Conservation (phyloP, 2,797 vertebrate genomes). For the Brachyrhaphis roseni region DNA sequence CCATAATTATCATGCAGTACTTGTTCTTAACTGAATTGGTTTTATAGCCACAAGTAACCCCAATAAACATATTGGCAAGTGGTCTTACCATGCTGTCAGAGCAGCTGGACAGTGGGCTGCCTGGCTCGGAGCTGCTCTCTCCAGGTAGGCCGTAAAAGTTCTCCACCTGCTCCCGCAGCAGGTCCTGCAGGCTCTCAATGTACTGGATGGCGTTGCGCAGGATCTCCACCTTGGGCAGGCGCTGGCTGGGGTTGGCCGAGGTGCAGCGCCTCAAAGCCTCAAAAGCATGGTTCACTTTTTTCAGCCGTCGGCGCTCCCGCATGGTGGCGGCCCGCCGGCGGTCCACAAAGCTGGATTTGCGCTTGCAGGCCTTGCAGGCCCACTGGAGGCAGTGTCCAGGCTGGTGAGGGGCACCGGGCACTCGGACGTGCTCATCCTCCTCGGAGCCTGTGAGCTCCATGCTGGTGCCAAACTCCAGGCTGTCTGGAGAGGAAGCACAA, state of each 20-base stretch:
- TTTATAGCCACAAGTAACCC: not conserved
- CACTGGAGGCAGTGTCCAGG: conserved; percentile 95
- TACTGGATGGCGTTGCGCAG: conserved; percentile 97
- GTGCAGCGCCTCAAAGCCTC: conserved; percentile 94
- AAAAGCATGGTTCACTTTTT: conserved; percentile 98
- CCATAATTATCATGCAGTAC: not conserved
- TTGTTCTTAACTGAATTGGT: not conserved
- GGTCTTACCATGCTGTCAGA: conserved; percentile 93
- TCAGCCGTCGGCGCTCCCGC: conserved; percentile 94
- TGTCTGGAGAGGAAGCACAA: conserved; percentile 89
- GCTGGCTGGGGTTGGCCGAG: conserved; percentile 92
- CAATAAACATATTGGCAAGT: conserved; percentile 9
- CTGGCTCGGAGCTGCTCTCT: conserved; percentile 89
- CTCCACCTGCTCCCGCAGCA: conserved; percentile 93
- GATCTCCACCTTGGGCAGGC: conserved; percentile 98
- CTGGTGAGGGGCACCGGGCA: conserved; percentile 88
- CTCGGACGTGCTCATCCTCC: conserved; percentile 90
- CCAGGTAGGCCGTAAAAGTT: conserved; percentile 89
- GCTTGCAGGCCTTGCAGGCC: conserved; percentile 99
- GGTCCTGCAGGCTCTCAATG: conserved; percentile 95
- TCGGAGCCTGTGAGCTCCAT: conserved; percentile 84
- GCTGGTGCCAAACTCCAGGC: conserved; percentile 82
- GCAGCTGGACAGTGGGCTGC: conserved; percentile 92
- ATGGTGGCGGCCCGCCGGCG: conserved; percentile 95
- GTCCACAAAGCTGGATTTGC: conserved; percentile 92